A percentile compares a stretch with the other conserved stretches of the same genome.
Conservation (phyloP, 2,113 vertebrate species). For the Callaeas wilsoni region DNA sequence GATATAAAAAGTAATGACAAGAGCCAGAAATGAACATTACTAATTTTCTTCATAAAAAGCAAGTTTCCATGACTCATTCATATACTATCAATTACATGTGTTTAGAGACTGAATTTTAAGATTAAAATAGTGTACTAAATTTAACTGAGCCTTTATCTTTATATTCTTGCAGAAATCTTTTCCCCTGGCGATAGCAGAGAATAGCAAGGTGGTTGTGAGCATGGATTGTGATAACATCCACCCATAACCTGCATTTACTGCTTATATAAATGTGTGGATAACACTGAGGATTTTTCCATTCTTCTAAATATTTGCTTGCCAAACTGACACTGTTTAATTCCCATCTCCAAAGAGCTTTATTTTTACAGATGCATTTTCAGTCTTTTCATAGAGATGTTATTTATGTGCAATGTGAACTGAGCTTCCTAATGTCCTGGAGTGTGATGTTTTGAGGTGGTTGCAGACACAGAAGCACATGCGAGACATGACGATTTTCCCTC, state of each 20-base stretch:
- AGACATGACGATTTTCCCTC: neutral
- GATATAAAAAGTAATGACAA: conserved; percentile 33
- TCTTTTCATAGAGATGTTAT: neutral
- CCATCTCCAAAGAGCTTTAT: neutral
- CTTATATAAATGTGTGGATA: neutral
- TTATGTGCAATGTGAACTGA: neutral
- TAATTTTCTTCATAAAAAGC: conserved; percentile 44
- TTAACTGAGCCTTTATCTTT: conserved; percentile 18
- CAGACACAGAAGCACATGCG: accelerated
- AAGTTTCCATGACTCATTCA: conserved; percentile 45
- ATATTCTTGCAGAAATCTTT: neutral
- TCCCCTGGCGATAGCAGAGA: neutral
- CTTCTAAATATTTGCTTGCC: neutral
- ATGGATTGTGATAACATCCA: neutral
- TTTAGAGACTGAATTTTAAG: conserved; percentile 28
- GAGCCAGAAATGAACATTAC: conserved; percentile 6
- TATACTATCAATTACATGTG: conserved; percentile 10
- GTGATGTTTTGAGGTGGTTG: neutral
- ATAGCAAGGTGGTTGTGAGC: neutral
- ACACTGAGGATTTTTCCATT: neutral
- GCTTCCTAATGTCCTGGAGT: neutral
- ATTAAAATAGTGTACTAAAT: conserved; percentile 44
- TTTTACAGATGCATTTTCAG: neutral
- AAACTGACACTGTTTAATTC: neutral
- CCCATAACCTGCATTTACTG: neutral